phyloP scores from a whole-genome alignment of 2,113 vertebrate genomes.

The Tragelaphus imberbis region DNA sequence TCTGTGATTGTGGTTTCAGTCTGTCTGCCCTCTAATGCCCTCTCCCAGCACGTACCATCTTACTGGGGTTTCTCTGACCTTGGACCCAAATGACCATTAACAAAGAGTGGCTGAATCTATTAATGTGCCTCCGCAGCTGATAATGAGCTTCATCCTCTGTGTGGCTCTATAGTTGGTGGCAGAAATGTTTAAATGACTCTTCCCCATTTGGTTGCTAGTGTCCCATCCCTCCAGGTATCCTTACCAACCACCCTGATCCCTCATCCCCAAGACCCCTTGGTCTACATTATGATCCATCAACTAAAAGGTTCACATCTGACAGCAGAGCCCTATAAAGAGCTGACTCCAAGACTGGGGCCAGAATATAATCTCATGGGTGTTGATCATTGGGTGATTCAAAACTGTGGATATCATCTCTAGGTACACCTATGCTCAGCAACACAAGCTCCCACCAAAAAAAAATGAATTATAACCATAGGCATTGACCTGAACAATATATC shows the following conservation, averaged over 20 bases:
- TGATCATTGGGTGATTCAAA: neutral
- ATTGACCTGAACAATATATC: neutral
- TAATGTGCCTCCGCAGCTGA: neutral
- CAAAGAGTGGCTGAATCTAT: neutral
- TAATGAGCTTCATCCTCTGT: neutral
- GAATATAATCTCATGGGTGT: neutral
- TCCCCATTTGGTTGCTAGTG: neutral
- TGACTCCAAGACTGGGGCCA: neutral
- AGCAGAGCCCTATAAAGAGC: neutral
- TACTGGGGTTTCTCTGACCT: neutral
- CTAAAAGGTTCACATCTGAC: neutral
- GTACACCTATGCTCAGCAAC: neutral
- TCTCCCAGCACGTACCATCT: neutral
- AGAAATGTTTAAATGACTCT: neutral
- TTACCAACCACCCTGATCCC: neutral
- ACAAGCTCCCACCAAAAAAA: neutral
- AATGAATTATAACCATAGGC: neutral
- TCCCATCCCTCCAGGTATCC: neutral
- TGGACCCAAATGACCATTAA: neutral
- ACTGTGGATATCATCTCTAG: neutral
- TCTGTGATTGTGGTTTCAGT: neutral
- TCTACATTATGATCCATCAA: neutral
- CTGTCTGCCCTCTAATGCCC: neutral
- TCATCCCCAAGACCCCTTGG: neutral
- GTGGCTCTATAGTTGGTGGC: too few species aligned